Evolutionary conservation across 2,888 invertebrate genomes (phyloP).

Genomic region (Meiosimyza platycephala): DNA sequence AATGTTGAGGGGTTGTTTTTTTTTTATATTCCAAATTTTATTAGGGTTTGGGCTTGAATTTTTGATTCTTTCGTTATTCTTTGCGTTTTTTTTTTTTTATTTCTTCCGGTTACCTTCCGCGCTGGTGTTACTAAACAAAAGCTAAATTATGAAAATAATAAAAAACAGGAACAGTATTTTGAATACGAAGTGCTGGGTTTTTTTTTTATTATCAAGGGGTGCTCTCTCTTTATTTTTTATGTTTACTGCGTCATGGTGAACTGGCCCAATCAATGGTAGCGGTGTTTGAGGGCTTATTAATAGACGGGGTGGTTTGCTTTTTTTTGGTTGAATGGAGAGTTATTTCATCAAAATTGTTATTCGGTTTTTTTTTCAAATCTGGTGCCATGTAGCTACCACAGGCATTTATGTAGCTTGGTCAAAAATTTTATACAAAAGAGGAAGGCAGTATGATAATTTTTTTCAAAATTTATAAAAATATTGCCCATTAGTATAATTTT

Average conservation of each 20-base stretch:
- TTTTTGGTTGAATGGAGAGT: neutral
- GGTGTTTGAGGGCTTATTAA: neutral
- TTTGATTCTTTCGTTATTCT: slow-evolving; percentile 6
- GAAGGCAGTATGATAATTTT: no score
- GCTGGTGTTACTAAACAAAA: slow-evolving; percentile 37
- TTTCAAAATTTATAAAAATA: no score
- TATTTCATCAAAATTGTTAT: no score
- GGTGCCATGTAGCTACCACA: no score
- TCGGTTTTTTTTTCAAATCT: no score
- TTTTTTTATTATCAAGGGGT: neutral
- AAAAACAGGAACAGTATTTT: slow-evolving; percentile 6
- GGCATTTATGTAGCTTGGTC: no score
- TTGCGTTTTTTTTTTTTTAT: slow-evolving; percentile 18
- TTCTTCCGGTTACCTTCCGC: neutral
- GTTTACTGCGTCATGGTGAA: no score
- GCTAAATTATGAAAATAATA: slow-evolving; percentile 36
- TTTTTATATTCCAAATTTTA: neutral
- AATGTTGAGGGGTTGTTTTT: slow-evolving; percentile 13
- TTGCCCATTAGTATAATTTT: no score
- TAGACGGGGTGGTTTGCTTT: neutral
- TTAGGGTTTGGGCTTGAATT: slow-evolving; percentile 5
- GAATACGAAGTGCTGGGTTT: neutral
- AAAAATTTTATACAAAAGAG: no score
- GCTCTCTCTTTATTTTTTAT: no score
- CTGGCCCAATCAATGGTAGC: neutral